These are phyloP conservation scores for Dissostichus mawsoni DNA, from an alignment of 2,113 vertebrate species.

Conservation along the genomic window DNA sequence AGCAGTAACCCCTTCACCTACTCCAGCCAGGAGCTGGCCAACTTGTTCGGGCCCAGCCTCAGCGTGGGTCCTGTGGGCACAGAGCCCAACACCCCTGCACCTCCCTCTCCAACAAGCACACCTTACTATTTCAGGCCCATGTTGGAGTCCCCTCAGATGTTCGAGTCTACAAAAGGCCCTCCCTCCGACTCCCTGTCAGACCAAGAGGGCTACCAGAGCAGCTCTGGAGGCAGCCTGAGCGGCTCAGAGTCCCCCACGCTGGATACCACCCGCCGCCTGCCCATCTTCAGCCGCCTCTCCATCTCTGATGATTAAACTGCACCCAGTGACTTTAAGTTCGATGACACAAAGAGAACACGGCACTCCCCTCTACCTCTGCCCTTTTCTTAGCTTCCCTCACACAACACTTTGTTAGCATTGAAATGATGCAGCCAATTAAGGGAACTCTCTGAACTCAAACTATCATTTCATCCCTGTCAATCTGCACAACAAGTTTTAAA, in stretches of 20 bases:
- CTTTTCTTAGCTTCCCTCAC: conserved; percentile 38
- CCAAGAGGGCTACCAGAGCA: conserved; percentile 99
- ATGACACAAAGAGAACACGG: conserved; percentile 75
- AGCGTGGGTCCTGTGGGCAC: conserved; percentile 86
- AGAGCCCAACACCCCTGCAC: conserved; percentile 79
- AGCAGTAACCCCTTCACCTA: conserved; percentile 98
- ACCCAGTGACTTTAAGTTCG: conserved; percentile 54
- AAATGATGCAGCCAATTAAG: conserved; percentile 78
- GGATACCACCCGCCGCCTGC: conserved; percentile 96
- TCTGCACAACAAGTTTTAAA: conserved; percentile 51
- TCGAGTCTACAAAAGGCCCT: conserved; percentile 93
- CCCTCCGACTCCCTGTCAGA: conserved; percentile 95
- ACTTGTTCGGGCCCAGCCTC: conserved; percentile 93
- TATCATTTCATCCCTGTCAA: conserved; percentile 61
- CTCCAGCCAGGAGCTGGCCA: conserved; percentile 99
- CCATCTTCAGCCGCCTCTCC: conserved; percentile 99
- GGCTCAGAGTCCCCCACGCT: conserved; percentile 96
- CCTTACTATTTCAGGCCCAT: conserved; percentile 92
- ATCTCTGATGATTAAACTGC: conserved; percentile 94
- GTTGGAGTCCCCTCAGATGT: conserved; percentile 94
- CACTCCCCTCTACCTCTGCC: conserved; percentile 80
- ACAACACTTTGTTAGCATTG: conserved; percentile 64
- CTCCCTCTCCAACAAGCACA: conserved; percentile 88
- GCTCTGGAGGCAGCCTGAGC: conserved; percentile 95
- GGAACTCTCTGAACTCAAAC: conserved; percentile 72